Evolutionary conservation across 2,797 vertebrate species (phyloP).

Genomic region (Crax fasciolata): DNA sequence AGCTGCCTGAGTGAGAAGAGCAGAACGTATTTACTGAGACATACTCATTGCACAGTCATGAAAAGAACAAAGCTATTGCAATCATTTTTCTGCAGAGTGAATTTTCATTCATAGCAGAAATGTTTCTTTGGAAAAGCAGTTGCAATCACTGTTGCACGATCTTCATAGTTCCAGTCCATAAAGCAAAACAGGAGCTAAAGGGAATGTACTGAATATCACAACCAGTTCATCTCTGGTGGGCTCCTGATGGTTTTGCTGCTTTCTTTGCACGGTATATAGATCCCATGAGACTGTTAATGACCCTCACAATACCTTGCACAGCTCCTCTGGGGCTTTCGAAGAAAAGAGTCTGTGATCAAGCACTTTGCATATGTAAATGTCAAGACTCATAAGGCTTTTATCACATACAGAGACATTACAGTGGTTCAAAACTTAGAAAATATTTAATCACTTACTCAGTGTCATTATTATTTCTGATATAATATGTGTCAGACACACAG

Average conservation of each 20-base stretch:
- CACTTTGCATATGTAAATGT: background rate
- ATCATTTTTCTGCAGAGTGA: background rate
- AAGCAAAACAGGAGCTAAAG: background rate
- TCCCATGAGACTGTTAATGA: background rate
- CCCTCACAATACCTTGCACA: rapidly evolving
- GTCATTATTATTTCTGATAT: background rate
- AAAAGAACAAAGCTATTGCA: background rate
- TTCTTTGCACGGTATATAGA: background rate
- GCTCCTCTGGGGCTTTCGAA: background rate
- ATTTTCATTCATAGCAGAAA: background rate
- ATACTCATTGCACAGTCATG: background rate
- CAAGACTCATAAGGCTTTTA: background rate
- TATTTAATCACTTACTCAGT: background rate
- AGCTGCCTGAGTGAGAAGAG: background rate
- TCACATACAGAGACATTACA: background rate
- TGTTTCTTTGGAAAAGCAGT: background rate
- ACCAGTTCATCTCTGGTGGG: background rate
- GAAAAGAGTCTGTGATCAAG: background rate
- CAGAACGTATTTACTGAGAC: background rate
- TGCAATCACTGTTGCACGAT: too few species aligned
- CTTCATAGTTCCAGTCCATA: background rate
- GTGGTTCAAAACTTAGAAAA: background rate
- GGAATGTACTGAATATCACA: background rate
- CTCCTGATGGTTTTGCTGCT: background rate
- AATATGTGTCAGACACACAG: background rate